Evolutionary conservation across 2,888 invertebrate genomes (phyloP).

Genomic region (Drosophila pseudotalamancana): DNA sequence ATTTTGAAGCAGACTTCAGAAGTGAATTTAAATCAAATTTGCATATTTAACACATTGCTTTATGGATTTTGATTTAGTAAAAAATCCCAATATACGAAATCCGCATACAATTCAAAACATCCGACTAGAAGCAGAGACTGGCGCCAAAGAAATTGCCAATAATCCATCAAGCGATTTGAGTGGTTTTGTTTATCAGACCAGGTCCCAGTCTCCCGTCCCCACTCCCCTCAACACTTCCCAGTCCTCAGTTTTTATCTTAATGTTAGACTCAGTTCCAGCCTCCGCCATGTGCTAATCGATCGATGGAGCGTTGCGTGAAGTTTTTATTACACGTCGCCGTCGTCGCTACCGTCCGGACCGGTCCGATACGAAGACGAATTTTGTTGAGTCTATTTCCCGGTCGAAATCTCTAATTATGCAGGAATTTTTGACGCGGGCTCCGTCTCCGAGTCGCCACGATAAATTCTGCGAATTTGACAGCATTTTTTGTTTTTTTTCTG

Average conservation of each 20-base stretch:
- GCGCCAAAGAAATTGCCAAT: conserved; percentile 77
- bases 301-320: conserved; percentile 53
- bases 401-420: conserved; percentile 66
- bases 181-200: conserved; percentile 46
- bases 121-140: conserved; percentile 53
- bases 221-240: too few species aligned
- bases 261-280: conserved; percentile 24
- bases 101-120: conserved; percentile 44
- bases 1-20: conserved; percentile 38
- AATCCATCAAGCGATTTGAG: conserved; percentile 68
- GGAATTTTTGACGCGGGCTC: conserved; percentile 55
- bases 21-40: conserved; percentile 62
- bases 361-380: conserved; percentile 39
- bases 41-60: conserved; percentile 66
- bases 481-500: conserved; percentile 23
- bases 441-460: conserved; percentile 66
- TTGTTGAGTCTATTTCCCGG: conserved; percentile 62
- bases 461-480: conserved; percentile 63
- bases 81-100: conserved; percentile 58
- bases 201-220: background rate
- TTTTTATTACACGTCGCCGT: conserved; percentile 66
- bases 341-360: conserved; percentile 67
- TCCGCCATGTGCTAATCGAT: conserved; percentile 64
- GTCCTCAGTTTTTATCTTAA: background rate
- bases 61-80: conserved; percentile 6